Evolutionary conservation across 2,888 invertebrate genomes (phyloP).

Genomic region (Harpagoxenus sublaevis): DNA sequence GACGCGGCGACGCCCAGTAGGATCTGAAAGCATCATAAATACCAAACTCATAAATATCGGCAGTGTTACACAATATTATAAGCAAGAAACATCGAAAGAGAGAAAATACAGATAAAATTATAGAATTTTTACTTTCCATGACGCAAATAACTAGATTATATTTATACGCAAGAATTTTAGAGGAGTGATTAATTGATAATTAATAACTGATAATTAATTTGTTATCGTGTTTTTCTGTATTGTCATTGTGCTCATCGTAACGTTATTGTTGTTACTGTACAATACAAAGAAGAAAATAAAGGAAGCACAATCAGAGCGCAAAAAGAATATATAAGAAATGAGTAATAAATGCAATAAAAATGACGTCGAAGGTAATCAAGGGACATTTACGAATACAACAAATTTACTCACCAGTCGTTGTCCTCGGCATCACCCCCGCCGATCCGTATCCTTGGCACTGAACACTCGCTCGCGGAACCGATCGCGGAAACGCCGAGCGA

Average conservation of each 20-base stretch:
- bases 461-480: background rate
- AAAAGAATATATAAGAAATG: background rate
- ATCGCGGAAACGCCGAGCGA: conserved; percentile 11
- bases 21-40: background rate
- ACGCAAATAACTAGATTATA: background rate
- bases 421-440: background rate
- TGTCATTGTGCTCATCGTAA: background rate
- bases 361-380: conserved; percentile 2
- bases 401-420: conserved; percentile 11
- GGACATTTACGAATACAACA: background rate
- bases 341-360: background rate
- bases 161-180: background rate
- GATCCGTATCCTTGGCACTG: background rate
- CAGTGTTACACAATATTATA: background rate
- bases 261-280: background rate
- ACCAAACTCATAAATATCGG: background rate
- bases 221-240: background rate
- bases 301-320: background rate
- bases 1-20: background rate
- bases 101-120: background rate
- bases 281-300: background rate
- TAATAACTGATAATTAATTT: background rate
- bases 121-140: background rate
- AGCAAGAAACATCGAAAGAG: background rate
- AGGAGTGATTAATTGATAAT: background rate